Base-by-base conservation (phyloP, 2,888 invertebrate species). In the Sarcophaga carnaria region DNA sequence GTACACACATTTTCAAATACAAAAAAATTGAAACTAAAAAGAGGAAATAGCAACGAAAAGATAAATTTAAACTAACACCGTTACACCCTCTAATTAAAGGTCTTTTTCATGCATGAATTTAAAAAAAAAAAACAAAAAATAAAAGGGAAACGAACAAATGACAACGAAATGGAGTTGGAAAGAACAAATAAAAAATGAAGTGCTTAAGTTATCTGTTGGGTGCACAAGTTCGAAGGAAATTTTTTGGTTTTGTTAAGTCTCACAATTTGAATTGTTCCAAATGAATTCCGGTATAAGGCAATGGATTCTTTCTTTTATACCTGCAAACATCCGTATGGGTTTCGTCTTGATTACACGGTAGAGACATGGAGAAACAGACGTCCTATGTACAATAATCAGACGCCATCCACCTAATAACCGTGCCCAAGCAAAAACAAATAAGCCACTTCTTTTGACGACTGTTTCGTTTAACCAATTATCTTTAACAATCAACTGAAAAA, bases 51-150 rank as follows among this genome's bases (percentile, higher is more conserved):
- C 47, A 76, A 64, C 37, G 76, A 59, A 63, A 59, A 59, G 54
- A 22, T 76, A 71, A 45, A 66, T 59, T 59, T 66, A 77, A 47
- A 70, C 49, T 72, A 62, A 70, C 47, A 71, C 69, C 67, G 79
- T 66, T 75, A 22, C 72, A 76, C 71, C 76, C 66, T 67, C 85
- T 86, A 76, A 86, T 83, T 80, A 83, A 79, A 75, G 20, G 70
- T 62, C 22, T 79, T 79, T 71, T 79, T 71, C 69, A 82, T 79
- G 79, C 85, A 82, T 82, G 82, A 75, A 74, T 49, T n/a, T 17
- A 14, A 14, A 25, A 59, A 64, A 71, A 37, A 81, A 1, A 49
- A 14, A 37, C 4, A 49, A 49, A 17, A 54, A 45, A 67, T 14
- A 47, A 54, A 70, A 17, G 66, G 10, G 37, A 37, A 37, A 37